These are phyloP conservation scores for Lasiommata megera DNA, from an alignment of 2,888 invertebrate species.

Conservation along the genomic window DNA sequence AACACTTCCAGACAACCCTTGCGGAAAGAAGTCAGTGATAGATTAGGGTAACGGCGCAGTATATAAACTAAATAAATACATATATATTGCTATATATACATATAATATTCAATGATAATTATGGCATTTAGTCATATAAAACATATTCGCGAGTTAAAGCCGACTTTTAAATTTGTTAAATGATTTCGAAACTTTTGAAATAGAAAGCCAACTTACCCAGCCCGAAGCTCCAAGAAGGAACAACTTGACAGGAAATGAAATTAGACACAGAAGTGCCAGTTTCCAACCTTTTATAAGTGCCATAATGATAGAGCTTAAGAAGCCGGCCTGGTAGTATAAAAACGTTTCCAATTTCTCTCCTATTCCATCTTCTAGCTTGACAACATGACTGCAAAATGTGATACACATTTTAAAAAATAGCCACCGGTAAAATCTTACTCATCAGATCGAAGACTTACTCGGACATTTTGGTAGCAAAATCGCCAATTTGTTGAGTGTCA, in stretches of 20 bases:
- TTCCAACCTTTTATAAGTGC: slow-evolving; percentile 91
- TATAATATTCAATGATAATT: no score
- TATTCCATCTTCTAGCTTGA: slow-evolving; percentile 90
- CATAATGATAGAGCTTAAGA: slow-evolving; percentile 84
- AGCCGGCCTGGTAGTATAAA: slow-evolving; percentile 85
- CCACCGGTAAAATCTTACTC: no score
- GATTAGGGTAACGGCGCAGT: no score
- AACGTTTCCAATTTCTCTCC: slow-evolving; percentile 91
- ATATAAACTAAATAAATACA: no score
- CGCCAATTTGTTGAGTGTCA: slow-evolving; percentile 86
- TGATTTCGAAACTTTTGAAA: not conserved
- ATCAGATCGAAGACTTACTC: slow-evolving; percentile 77
- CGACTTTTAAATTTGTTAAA: no score
- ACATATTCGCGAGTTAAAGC: no score
- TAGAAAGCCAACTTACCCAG: slow-evolving; percentile 61
- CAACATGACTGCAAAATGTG: slow-evolving; percentile 81
- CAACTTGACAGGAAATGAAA: slow-evolving; percentile 86
- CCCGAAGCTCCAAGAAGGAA: slow-evolving; percentile 84
- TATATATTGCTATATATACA: no score
- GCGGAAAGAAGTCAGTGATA: no score
- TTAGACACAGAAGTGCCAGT: slow-evolving; percentile 87
- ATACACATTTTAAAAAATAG: no score
- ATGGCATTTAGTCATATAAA: no score
- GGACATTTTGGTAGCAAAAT: slow-evolving; percentile 87
- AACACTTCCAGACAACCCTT: no score